Base-by-base conservation (phyloP, 2,113 vertebrate species). In the Craseonycteris thonglongyai region DNA sequence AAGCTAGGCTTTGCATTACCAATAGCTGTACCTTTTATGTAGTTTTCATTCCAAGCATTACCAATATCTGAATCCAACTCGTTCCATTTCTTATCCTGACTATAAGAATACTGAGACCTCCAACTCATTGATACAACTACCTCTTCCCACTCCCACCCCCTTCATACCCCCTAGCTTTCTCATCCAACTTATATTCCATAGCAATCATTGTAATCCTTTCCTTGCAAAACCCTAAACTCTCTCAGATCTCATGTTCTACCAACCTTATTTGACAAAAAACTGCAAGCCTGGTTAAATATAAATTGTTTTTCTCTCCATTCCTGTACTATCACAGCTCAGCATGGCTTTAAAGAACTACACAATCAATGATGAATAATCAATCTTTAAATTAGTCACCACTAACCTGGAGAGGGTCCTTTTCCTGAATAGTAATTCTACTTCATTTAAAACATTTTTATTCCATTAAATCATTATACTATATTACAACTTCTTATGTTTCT, bases 111-210 rank as follows among this genome's bases (percentile, higher is more conserved):
- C 40, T 76, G 42, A 61, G 21, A n/a, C 51, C 15, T 68, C 66
- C 75, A 90, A 30, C 16, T 78, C 61, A 65, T 18, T 58, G 12
- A n/a, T 38, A 40, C 11, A 12, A 42, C 19, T 30, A 59, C 10
- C 22, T 30, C 26, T 59, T 13, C 21, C 1, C n/a, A n/a, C n/a
- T n/a, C 4, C 3, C n/a, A n/a, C 4, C 3, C 33, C 3, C 8
- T 33, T 59, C 26, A 40, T 47, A 56, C 15, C 24, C 40, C 54
- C 30, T 71, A 24, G 38, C 28, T 26, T 85, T 75, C 51, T 65
- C 68, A 75, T 61, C n/a, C 38, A 68, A 21, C 24, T 79, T 74
- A 19, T 45, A 51, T 58, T 56, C 47, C n/a, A 26, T 8, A 7
- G 18, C 13, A 79, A 38, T 71, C 51, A 72, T 1, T 49, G 3